These are phyloP conservation scores for Scaptomyza cyrtandrae DNA, from an alignment of 2,888 invertebrate species.

Conservation along the genomic window DNA sequence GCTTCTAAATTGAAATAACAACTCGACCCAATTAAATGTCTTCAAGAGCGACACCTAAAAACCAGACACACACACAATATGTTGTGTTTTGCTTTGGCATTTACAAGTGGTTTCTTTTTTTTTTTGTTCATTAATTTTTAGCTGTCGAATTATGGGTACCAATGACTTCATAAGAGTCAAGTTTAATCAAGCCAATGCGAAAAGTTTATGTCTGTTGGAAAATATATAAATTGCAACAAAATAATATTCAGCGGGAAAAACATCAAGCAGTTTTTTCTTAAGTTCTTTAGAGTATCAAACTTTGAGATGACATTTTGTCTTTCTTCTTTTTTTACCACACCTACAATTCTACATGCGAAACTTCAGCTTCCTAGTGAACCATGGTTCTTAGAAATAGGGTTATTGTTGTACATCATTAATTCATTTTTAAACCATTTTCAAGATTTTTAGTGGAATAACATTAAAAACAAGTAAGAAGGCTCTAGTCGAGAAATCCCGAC, in stretches of 20 bases:
- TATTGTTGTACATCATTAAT: background rate
- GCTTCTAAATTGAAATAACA: constrained; percentile 60
- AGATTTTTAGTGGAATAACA: background rate
- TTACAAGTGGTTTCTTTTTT: constrained; percentile 38
- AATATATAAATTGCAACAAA: background rate
- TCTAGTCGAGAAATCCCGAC: no score
- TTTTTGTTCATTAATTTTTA: constrained; percentile 18
- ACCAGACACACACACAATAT: constrained; percentile 22
- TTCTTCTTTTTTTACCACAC: background rate
- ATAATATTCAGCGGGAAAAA: background rate
- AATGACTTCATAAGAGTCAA: constrained; percentile 51
- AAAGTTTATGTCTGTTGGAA: background rate
- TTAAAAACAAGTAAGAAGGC: no score
- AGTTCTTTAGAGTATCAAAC: no score
- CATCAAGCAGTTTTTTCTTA: background rate
- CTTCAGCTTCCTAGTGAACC: background rate
- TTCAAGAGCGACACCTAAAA: constrained; percentile 44
- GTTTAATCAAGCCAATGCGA: constrained; percentile 18
- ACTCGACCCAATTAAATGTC: constrained; percentile 63
- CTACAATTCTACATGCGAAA: background rate
- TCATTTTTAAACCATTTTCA: background rate
- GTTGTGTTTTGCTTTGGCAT: constrained; percentile 33
- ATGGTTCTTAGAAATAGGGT: no score
- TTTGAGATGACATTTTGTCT: background rate
- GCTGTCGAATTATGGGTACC: constrained; percentile 27